phyloP scores from a whole-genome alignment of 2,113 vertebrate genomes.

The Chitala chitala region DNA sequence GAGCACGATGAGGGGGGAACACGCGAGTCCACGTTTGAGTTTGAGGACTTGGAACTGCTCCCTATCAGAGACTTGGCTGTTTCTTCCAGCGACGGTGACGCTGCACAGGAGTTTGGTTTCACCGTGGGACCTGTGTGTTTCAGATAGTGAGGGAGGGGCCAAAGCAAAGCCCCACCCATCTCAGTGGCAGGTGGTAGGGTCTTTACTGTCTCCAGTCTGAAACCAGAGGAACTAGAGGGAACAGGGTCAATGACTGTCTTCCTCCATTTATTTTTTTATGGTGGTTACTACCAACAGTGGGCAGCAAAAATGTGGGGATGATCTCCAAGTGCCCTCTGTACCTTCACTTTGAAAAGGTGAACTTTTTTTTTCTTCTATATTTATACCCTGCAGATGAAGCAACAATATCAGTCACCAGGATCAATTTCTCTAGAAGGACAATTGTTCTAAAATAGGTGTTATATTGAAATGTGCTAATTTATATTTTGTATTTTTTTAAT shows the following conservation, averaged over 20 bases:
- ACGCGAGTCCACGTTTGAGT: constrained; percentile 70
- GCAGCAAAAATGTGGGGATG: neutral
- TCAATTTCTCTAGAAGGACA: constrained; percentile 26
- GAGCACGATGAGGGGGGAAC: constrained; percentile 51
- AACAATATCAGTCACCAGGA: constrained; percentile 11
- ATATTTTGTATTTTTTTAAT: constrained; percentile 44
- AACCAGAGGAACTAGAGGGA: neutral
- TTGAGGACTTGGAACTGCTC: constrained; percentile 71
- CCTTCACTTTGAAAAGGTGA: neutral
- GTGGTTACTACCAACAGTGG: neutral
- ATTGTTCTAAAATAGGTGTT: constrained; percentile 38
- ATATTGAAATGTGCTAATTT: constrained; percentile 54
- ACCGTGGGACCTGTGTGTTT: constrained; percentile 78
- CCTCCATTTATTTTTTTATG: neutral
- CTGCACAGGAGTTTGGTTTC: constrained; percentile 68
- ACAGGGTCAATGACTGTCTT: neutral
- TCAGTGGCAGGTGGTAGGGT: constrained; percentile 29
- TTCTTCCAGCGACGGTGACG: constrained; percentile 46
- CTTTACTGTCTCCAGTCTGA: constrained; percentile 6
- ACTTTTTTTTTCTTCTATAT: neutral
- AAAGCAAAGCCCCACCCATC: neutral
- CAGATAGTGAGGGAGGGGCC: constrained; percentile 55
- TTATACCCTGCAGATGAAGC: constrained; percentile 30
- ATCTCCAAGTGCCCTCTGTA: neutral
- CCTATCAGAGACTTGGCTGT: constrained; percentile 76